phyloP scores from a whole-genome alignment of 2,888 invertebrate species.

The Charanyca ferruginea region DNA sequence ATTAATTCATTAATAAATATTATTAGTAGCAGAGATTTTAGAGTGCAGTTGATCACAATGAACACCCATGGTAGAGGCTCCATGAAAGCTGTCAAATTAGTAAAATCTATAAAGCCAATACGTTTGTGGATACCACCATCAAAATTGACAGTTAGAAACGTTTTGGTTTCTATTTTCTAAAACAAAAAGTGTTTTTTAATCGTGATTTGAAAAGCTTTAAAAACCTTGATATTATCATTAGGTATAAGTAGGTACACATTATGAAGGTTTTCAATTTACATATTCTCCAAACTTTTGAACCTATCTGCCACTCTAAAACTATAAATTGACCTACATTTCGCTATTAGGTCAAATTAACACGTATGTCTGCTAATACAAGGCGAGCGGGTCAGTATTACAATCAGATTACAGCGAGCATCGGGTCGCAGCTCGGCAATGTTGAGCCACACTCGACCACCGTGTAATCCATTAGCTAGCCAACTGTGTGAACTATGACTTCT shows the following conservation, averaged over 20 bases:
- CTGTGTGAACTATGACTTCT: conserved; percentile 28
- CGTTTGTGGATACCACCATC: too few relatives aligned
- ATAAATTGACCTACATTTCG: conserved; percentile 30
- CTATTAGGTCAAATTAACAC: conserved; percentile 49
- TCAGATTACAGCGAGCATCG: conserved; percentile 49
- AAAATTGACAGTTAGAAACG: too few relatives aligned
- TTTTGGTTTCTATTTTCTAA: too few relatives aligned
- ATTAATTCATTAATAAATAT: too few relatives aligned
- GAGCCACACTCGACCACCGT: conserved; percentile 46
- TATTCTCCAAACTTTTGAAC: neutral
- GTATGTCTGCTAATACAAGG: conserved; percentile 33
- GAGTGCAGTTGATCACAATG: too few relatives aligned
- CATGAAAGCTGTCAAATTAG: too few relatives aligned
- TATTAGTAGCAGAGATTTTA: too few relatives aligned
- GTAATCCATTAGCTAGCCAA: conserved; percentile 52
- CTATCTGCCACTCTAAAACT: conserved; percentile 1
- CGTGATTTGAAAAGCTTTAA: too few relatives aligned
- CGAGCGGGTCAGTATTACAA: conserved; percentile 48
- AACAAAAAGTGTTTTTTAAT: too few relatives aligned
- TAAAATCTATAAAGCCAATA: too few relatives aligned
- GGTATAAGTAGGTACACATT: neutral
- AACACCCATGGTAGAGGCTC: too few relatives aligned
- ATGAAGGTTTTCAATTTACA: neutral
- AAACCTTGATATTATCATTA: too few relatives aligned
- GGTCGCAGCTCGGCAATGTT: conserved; percentile 34